Percentiles rank a stretch among this genome's conserved stretches.
phyloP scores from a whole-genome alignment of 2,113 vertebrate genomes.

The Notarius quadriscutis region DNA sequence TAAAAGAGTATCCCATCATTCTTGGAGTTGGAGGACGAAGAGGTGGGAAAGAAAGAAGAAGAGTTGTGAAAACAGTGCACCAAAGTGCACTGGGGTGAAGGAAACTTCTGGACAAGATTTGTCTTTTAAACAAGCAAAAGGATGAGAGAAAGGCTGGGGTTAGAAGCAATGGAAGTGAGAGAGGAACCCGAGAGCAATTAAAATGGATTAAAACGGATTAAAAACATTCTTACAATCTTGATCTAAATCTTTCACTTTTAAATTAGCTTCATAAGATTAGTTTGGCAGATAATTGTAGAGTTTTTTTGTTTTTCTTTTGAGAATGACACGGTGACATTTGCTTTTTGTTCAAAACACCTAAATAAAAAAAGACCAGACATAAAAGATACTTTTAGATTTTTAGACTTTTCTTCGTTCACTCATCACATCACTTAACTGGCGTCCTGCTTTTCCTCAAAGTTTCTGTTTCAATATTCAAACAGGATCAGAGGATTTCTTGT shows the following conservation, averaged over 20 bases:
- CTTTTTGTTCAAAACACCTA: background rate
- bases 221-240: background rate
- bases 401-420: background rate
- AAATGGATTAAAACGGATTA: background rate
- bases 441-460: background rate
- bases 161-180: background rate
- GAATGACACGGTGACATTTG: background rate
- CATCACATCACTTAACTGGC: background rate
- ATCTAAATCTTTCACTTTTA: background rate
- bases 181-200: background rate
- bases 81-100: constrained; percentile 27
- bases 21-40: constrained; percentile 28
- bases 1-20: constrained; percentile 31
- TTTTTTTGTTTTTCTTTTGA: background rate
- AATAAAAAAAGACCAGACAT: background rate
- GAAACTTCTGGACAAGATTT: constrained; percentile 10
- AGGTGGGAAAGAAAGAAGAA: constrained; percentile 17
- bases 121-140: constrained; percentile 2
- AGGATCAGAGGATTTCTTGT: constrained; percentile 46
- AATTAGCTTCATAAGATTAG: background rate
- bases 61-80: constrained; percentile 31
- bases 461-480: constrained; percentile 36
- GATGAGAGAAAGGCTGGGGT: background rate
- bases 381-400: background rate
- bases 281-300: background rate